Evolutionary conservation across 2,113 vertebrate species (phyloP).

Genomic region (Hypomesus transpacificus): DNA sequence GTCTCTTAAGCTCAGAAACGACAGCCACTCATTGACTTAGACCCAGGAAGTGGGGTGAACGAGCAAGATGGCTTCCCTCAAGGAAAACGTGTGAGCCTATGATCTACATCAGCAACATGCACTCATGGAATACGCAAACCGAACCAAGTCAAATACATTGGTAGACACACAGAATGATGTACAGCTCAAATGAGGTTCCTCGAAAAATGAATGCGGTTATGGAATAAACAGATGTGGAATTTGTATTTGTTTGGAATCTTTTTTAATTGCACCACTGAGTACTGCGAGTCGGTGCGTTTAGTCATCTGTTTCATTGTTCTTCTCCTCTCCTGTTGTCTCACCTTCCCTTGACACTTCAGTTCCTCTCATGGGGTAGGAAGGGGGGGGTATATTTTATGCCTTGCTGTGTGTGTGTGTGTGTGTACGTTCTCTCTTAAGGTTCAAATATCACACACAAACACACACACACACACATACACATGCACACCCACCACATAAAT

Average conservation of each 20-base stretch:
- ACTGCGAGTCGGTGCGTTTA: slow-evolving; percentile 12
- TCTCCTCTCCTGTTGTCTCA: slow-evolving; percentile 87
- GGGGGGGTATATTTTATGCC: slow-evolving; percentile 39
- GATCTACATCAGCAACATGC: too few relatives aligned
- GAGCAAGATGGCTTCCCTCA: too few relatives aligned
- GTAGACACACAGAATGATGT: too few relatives aligned
- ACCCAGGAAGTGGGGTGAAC: too few relatives aligned
- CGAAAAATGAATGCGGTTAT: too few relatives aligned
- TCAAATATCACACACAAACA: not conserved
- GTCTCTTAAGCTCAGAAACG: too few relatives aligned
- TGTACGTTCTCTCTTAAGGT: slow-evolving; percentile 33
- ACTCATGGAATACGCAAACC: too few relatives aligned
- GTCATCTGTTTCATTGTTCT: slow-evolving; percentile 19
- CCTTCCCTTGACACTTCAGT: slow-evolving; percentile 87
- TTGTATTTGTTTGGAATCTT: not conserved
- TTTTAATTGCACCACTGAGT: slow-evolving; percentile 2
- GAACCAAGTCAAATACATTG: too few relatives aligned
- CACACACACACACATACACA: slow-evolving; percentile 4
- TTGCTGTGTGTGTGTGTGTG: slow-evolving; percentile 32
- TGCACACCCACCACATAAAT: not conserved
- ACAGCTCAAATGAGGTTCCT: too few relatives aligned
- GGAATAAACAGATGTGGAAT: not conserved
- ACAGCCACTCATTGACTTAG: too few relatives aligned
- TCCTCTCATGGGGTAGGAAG: slow-evolving; percentile 71
- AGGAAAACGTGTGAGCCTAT: too few relatives aligned